phyloP scores from a whole-genome alignment of 2,113 vertebrate species.

The Tachuris rubrigastra region DNA sequence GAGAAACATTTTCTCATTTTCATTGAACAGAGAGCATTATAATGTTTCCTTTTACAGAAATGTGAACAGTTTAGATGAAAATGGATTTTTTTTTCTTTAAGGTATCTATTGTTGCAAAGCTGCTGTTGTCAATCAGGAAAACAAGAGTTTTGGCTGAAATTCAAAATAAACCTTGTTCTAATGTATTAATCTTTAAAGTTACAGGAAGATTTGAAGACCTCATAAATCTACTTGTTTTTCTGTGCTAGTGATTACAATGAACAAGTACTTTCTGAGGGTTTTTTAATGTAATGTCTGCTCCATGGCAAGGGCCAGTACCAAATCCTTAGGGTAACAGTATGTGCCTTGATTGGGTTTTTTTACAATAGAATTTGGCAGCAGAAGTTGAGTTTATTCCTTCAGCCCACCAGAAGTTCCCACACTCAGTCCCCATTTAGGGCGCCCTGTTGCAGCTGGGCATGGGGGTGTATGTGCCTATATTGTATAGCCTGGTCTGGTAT shows the following conservation, averaged over 20 bases:
- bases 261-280: not conserved
- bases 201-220: not conserved
- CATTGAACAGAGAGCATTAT: not conserved
- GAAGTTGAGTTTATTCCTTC: not conserved
- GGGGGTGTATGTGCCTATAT: fast-evolving
- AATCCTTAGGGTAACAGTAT: not conserved
- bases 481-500: not conserved
- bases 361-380: not conserved
- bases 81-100: not conserved
- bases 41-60: conserved; percentile 3
- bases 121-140: not conserved
- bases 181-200: not conserved
- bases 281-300: not conserved
- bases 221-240: not conserved
- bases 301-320: not conserved
- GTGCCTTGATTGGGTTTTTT: not conserved
- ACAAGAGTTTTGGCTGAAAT: not conserved
- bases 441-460: not conserved
- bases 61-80: not conserved
- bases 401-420: not conserved
- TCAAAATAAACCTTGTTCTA: not conserved
- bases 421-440: not conserved
- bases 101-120: not conserved
- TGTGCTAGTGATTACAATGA: not conserved
- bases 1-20: not conserved